Evolutionary conservation across 2,113 vertebrate species (phyloP).

Genomic region (Phodopus roborovskii): DNA sequence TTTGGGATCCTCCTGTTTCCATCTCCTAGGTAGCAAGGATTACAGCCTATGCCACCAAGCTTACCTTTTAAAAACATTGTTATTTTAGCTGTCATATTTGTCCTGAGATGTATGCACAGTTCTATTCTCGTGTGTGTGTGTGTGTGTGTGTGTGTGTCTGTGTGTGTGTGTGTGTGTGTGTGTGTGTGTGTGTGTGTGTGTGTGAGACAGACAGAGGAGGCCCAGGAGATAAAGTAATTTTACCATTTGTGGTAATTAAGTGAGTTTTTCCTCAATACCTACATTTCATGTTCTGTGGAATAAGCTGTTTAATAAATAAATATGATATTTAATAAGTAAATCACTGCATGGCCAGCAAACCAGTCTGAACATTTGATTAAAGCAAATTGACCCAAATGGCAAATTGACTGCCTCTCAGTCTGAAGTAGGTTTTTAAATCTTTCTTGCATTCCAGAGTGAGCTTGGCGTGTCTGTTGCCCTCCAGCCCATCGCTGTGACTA

Average conservation of each 20-base stretch:
- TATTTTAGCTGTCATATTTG: not conserved
- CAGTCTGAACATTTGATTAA: constrained; percentile 17
- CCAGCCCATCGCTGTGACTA: not conserved
- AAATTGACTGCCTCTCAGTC: constrained; percentile 2
- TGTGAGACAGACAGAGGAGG: not conserved
- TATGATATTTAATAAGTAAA: not conserved
- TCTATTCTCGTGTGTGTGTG: not conserved
- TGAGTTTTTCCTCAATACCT: not conserved
- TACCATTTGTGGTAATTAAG: not conserved
- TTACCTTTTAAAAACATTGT: not conserved
- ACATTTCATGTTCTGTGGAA: constrained; percentile 3
- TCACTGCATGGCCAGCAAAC: not conserved
- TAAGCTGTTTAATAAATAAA: constrained; percentile 22
- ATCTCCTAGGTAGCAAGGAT: not conserved
- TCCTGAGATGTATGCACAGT: not conserved
- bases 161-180: not conserved
- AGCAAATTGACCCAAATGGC: constrained; percentile 7
- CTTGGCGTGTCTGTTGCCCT: not conserved
- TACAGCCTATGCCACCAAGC: not conserved
- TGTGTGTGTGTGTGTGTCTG: no score
- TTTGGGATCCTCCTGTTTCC: not conserved
- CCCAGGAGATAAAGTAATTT: not conserved
- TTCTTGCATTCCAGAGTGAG: not conserved
- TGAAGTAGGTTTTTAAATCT: not conserved
- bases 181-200: no score